Evolutionary conservation across 2,888 invertebrate genomes (phyloP).

Genomic region (Drosophila mulleri): DNA sequence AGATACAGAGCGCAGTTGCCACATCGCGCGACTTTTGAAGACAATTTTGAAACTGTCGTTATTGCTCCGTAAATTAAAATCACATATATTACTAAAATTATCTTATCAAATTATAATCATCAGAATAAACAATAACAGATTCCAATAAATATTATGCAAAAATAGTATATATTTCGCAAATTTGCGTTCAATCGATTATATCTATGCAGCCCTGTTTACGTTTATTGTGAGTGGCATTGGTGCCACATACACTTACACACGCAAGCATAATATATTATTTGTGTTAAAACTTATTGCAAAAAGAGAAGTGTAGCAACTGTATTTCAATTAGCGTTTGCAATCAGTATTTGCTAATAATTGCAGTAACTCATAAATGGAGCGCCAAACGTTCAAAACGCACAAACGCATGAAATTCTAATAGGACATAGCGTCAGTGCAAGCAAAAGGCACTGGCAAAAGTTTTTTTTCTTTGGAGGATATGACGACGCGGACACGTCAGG

Average conservation of each 20-base stretch:
- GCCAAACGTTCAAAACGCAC: conserved; percentile 12
- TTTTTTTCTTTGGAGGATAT: conserved; percentile 47
- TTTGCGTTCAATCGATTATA: conserved; percentile 35
- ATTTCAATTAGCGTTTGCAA: conserved; percentile 33
- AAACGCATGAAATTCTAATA: conserved; percentile 63
- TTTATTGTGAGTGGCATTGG: conserved; percentile 35
- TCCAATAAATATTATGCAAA: neutral
- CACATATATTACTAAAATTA: neutral
- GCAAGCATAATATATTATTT: conserved; percentile 63
- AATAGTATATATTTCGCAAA: conserved; percentile 9
- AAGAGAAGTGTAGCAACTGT: conserved; percentile 49
- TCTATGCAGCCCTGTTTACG: conserved; percentile 34
- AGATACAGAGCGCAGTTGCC: neutral
- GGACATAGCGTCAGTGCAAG: conserved; percentile 47
- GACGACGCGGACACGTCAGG: conserved; percentile 70
- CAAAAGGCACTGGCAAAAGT: conserved; percentile 40
- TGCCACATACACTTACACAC: conserved; percentile 71
- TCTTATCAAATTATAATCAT: too few species aligned
- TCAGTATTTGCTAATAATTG: conserved; percentile 14
- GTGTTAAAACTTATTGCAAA: conserved; percentile 63
- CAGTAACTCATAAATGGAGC: conserved; percentile 17
- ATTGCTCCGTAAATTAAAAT: neutral
- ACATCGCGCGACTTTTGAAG: neutral
- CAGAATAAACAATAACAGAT: neutral
- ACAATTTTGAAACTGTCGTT: too few species aligned